A percentile compares a stretch with the other conserved stretches of the same genome.
phyloP scores from a whole-genome alignment of 2,113 vertebrate species.

The Paraplagusia blochii region DNA sequence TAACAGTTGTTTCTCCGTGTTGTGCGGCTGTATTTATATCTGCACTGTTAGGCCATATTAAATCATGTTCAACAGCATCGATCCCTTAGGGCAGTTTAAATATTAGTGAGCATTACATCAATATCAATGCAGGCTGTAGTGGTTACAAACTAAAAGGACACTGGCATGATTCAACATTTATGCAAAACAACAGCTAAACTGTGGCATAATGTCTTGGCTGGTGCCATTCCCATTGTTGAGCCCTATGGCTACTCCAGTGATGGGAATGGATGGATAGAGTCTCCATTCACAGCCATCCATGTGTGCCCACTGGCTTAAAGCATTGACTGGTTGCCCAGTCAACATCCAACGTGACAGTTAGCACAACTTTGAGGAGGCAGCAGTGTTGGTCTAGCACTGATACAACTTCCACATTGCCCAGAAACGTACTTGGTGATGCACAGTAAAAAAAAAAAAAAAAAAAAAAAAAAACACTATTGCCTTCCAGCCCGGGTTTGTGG shows the following conservation, averaged over 20 bases:
- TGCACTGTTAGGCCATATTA: conserved; percentile 55
- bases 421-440: background rate
- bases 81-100: conserved; percentile 73
- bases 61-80: conserved; percentile 65
- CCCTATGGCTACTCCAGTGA: conserved; percentile 67
- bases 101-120: conserved; percentile 76
- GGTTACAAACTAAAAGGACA: conserved; percentile 68
- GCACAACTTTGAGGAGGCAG: conserved; percentile 30
- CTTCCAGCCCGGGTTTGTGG: conserved; percentile 14
- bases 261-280: conserved; percentile 67
- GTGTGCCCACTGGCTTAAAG: conserved; percentile 63
- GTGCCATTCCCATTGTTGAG: conserved; percentile 56
- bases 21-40: conserved; percentile 51
- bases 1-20: conserved; percentile 45
- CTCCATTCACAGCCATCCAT: conserved; percentile 60
- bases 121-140: conserved; percentile 67
- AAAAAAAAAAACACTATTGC: conserved; percentile 8
- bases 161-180: conserved; percentile 76
- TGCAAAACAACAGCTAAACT: conserved; percentile 76
- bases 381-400: conserved; percentile 27
- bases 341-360: conserved; percentile 53
- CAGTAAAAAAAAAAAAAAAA: conserved; percentile 5
- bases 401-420: conserved; percentile 26
- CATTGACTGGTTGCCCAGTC: conserved; percentile 55
- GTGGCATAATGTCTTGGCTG: conserved; percentile 74